Conservation (phyloP, 2,888 invertebrate genomes). For the Liopterus haemorrhoidalis region DNA sequence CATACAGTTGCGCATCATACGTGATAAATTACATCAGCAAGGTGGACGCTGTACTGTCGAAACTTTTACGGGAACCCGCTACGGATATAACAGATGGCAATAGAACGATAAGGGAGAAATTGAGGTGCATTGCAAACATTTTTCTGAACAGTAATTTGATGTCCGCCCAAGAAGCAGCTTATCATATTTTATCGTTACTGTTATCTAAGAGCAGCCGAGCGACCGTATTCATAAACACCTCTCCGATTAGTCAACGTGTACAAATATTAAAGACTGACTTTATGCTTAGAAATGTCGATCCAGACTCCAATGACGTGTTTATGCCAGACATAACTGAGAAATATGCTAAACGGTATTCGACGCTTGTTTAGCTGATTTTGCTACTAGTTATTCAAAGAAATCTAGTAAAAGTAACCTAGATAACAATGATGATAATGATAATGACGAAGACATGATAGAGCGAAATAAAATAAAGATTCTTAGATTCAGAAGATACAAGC, state of each 20-base stretch:
- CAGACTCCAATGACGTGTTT: constrained; percentile 24
- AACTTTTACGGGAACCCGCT: constrained; percentile 30
- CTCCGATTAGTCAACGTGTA: constrained; percentile 22
- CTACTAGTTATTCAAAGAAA: constrained; percentile 18
- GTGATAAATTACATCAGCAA: constrained; percentile 33
- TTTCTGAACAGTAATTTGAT: constrained; percentile 30
- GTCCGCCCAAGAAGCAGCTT: constrained; percentile 32
- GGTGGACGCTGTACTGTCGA: constrained; percentile 31
- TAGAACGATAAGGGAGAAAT: constrained; percentile 12
- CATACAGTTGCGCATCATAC: constrained; percentile 31
- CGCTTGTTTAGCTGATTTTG: constrained; percentile 25
- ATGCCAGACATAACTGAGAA: constrained; percentile 17
- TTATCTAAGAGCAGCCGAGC: constrained; percentile 27
- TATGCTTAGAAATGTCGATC: constrained; percentile 11
- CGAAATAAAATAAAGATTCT: constrained; percentile 21
- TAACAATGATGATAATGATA: constrained; percentile 13
- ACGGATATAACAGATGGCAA: constrained; percentile 16
- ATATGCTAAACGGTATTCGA: constrained; percentile 2
- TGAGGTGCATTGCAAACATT: constrained; percentile 19
- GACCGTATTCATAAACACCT: constrained; percentile 27
- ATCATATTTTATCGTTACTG: constrained; percentile 29
- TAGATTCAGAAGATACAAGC: constrained; percentile 19
- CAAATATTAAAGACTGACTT: constrained; percentile 23
- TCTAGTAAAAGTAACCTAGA: no score
- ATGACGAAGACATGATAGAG: constrained; percentile 14